Evolutionary conservation across 2,797 vertebrate species (phyloP), one percentile per base, ranked within the genome.

Genomic region (Glyptemys insculpta): DNA sequence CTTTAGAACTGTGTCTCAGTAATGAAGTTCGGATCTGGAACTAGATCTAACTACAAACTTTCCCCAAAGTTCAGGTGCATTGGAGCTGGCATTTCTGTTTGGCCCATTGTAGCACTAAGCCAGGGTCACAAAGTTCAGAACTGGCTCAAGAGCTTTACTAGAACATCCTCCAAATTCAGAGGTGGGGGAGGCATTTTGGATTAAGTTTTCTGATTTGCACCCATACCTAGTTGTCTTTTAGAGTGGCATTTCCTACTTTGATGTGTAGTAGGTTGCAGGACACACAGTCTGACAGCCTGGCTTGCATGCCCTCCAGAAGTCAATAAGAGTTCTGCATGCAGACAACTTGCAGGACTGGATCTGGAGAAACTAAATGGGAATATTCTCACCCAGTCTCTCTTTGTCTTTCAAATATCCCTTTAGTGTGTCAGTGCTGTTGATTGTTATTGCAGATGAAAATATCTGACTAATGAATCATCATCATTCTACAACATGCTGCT

Each of bases 401-500:
- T 25, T 79, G 37, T 34, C 31, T 91, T 90, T 92, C 0, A 2
- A 86, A 83, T 56, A 15, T 3, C n/a, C 29, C 57, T 54, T 93
- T 4, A 0, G 50, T 10, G 79, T 57, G 85, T 90, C 93, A 88
- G 72, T 0, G 1, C 80, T 83, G 88, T 6, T 79, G 78, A 93
- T 94, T 34, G 95, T 91, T 86, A 81, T 12, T 87, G 88, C 83
- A 91, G 93, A 31, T 87, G 95, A 88, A 94, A 92, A 95, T 95
- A 89, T 89, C 57, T 95, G 89, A 34, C 91, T 85, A 92, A 81
- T 97, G 96, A 97, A 95, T 97, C 96, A 97, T 83, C 72, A 79
- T 65, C 0, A 0, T 90, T 94, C 92, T 81, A 95, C 92, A 97
- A 91, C 91, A 86, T 86, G 91, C 93, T 94, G 89, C 94, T 93